phyloP scores from a whole-genome alignment of 1,140 invertebrate genomes.

The Polypedilum vanderplanki region DNA sequence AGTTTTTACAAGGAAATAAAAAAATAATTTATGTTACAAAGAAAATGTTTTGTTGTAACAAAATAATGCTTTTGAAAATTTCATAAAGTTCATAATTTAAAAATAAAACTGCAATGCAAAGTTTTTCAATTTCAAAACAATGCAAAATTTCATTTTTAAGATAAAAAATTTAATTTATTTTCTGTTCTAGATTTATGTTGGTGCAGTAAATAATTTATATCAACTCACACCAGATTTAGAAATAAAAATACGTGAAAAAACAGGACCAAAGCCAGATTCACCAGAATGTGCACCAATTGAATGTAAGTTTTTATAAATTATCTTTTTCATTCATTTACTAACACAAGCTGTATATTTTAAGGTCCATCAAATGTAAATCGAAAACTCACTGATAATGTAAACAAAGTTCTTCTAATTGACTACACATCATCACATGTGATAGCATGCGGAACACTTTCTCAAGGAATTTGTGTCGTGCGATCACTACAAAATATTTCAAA shows the following conservation, averaged over 20 bases:
- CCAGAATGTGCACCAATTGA: slow-evolving; percentile 81
- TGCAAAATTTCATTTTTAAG: no score
- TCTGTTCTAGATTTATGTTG: slow-evolving; percentile 65
- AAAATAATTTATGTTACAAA: no score
- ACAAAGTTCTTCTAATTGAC: slow-evolving; percentile 93
- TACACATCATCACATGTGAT: slow-evolving; percentile 84
- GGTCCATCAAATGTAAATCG: slow-evolving; percentile 60
- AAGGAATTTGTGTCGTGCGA: slow-evolving; percentile 84
- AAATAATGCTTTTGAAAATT: no score
- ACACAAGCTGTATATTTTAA: no score
- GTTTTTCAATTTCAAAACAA: no score
- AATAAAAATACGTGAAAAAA: slow-evolving; percentile 66
- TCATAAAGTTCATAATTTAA: no score
- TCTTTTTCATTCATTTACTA: no score
- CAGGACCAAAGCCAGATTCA: slow-evolving; percentile 85
- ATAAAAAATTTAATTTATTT: not conserved
- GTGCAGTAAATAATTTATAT: slow-evolving; percentile 88
- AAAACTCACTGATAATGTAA: slow-evolving; percentile 80
- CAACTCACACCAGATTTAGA: slow-evolving; percentile 83
- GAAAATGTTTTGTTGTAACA: no score
- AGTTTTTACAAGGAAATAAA: no score
- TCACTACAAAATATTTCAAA: slow-evolving; percentile 83
- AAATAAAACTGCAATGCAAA: no score
- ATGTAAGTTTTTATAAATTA: no score
- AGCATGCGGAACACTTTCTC: slow-evolving; percentile 83